Evolutionary conservation across 2,888 invertebrate genomes (phyloP).

Genomic region (Papilio elwesi): DNA sequence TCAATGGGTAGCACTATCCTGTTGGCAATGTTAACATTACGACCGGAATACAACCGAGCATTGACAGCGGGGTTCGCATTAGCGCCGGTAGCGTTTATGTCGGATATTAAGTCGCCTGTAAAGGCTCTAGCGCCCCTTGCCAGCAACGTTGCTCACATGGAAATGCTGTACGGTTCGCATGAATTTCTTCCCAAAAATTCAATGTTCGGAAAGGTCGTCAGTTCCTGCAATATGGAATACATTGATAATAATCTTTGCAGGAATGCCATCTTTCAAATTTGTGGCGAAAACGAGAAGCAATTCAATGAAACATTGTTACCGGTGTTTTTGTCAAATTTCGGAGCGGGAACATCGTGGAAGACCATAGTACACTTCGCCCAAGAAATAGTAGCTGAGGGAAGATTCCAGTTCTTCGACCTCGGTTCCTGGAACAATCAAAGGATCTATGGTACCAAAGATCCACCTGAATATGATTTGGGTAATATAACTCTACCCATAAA

Average conservation of each 20-base stretch:
- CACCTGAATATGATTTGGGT: slow-evolving; percentile 86
- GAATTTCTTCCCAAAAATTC: slow-evolving; percentile 89
- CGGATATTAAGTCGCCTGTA: slow-evolving; percentile 86
- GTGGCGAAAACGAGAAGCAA: slow-evolving; percentile 88
- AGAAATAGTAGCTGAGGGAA: slow-evolving; percentile 76
- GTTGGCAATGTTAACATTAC: slow-evolving; percentile 87
- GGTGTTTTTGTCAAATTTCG: slow-evolving; percentile 87
- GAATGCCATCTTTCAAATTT: slow-evolving; percentile 88
- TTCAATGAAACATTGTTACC: slow-evolving; percentile 89
- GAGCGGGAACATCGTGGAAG: slow-evolving; percentile 90
- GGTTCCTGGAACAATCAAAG: slow-evolving; percentile 83
- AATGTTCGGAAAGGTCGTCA: slow-evolving; percentile 82
- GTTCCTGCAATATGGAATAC: slow-evolving; percentile 81
- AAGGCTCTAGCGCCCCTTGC: slow-evolving; percentile 87
- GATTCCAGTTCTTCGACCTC: slow-evolving; percentile 88
- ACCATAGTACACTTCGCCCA: slow-evolving; percentile 88
- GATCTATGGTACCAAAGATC: slow-evolving; percentile 81
- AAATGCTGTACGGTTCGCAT: slow-evolving; percentile 86
- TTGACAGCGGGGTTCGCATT: slow-evolving; percentile 87
- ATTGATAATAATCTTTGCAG: slow-evolving; percentile 86
- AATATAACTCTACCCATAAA: slow-evolving; percentile 85
- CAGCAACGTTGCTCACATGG: slow-evolving; percentile 84
- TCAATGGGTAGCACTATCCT: slow-evolving; percentile 95
- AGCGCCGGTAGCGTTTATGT: slow-evolving; percentile 88
- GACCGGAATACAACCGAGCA: slow-evolving; percentile 87